phyloP scores from a whole-genome alignment of 2,797 vertebrate genomes.

The Loris lydekkerianus region DNA sequence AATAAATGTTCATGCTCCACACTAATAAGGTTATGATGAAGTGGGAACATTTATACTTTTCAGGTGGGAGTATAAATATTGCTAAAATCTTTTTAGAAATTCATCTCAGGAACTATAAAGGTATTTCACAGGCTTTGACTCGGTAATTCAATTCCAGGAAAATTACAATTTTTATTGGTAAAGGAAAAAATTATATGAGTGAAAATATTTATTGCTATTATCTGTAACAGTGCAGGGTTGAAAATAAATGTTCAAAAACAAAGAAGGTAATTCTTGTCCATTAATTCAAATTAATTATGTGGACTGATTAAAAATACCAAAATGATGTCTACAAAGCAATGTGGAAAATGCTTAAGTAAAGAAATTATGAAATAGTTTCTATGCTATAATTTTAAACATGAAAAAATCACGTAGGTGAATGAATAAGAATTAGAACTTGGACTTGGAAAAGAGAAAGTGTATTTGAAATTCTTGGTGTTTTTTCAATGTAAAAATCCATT shows the following conservation, averaged over 20 bases:
- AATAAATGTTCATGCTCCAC: background rate
- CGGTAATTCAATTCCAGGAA: background rate
- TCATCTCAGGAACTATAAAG: background rate
- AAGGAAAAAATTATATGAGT: slow-evolving; percentile 39
- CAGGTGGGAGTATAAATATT: slow-evolving; percentile 8
- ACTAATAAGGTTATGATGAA: background rate
- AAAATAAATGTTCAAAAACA: slow-evolving; percentile 53
- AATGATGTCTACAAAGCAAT: background rate
- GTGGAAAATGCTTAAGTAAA: background rate
- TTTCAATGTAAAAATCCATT: background rate
- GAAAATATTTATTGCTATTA: slow-evolving; percentile 48
- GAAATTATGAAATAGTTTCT: slow-evolving; percentile 15
- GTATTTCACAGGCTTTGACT: slow-evolving; percentile 27
- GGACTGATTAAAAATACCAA: slow-evolving; percentile 26
- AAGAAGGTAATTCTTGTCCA: slow-evolving; percentile 15
- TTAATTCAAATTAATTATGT: slow-evolving; percentile 15
- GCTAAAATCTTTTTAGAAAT: slow-evolving; percentile 35
- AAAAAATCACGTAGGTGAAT: background rate
- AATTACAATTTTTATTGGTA: slow-evolving; percentile 47
- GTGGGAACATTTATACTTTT: slow-evolving; percentile 21
- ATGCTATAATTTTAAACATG: background rate
- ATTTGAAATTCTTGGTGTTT: background rate
- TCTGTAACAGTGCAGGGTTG: background rate
- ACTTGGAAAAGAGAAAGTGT: background rate
- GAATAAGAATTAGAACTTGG: slow-evolving; percentile 9